phyloP scores from a whole-genome alignment of 2,113 vertebrate genomes.

The Abramis brama region DNA sequence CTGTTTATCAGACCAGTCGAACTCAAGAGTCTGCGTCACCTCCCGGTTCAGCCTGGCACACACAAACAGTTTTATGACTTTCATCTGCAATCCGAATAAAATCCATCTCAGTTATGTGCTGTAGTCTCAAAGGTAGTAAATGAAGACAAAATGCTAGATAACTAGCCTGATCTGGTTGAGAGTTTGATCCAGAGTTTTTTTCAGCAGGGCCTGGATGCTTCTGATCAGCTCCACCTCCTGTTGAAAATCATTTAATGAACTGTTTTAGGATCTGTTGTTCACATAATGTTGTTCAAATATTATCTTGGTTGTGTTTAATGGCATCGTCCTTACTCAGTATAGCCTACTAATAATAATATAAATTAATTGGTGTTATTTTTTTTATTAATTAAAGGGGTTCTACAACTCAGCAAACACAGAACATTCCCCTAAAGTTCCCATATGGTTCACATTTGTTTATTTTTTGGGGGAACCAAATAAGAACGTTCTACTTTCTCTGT shows the following conservation, averaged over 20 bases:
- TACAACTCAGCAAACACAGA: background rate
- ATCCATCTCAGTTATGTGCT: background rate
- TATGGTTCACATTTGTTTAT: too few relatives aligned
- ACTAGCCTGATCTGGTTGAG: constrained; percentile 86
- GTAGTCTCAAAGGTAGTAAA: background rate
- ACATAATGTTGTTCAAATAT: background rate
- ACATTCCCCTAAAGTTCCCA: too few relatives aligned
- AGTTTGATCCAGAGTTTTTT: constrained; percentile 83
- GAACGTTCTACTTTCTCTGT: too few relatives aligned
- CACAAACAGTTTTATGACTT: background rate
- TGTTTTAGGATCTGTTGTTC: background rate
- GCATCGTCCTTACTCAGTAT: background rate
- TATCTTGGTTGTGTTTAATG: background rate
- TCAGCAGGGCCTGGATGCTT: constrained; percentile 87
- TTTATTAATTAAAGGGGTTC: background rate
- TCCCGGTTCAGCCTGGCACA: constrained; percentile 81
- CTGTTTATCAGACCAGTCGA: constrained; percentile 90
- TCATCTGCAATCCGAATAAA: background rate
- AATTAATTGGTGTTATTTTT: background rate
- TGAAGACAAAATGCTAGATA: too few relatives aligned
- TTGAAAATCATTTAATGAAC: background rate
- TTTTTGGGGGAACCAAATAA: too few relatives aligned
- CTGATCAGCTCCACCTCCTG: constrained; percentile 91
- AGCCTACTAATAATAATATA: background rate
- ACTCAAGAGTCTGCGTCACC: constrained; percentile 82